These are phyloP conservation scores for Gephyroberyx darwinii DNA, from an alignment of 2,797 vertebrate species.

Conservation along the genomic window DNA sequence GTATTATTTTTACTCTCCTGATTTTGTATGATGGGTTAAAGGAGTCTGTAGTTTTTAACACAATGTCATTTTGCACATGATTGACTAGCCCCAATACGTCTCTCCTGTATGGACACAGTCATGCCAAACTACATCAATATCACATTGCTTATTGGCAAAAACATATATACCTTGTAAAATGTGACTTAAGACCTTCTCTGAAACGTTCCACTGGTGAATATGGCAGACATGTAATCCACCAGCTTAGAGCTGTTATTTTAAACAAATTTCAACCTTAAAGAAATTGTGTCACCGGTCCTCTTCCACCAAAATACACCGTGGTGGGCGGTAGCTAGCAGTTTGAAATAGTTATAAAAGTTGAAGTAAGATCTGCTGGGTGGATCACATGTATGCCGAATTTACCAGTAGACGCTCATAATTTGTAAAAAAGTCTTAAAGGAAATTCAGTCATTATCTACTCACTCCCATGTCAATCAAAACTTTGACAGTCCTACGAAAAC, in stretches of 20 bases:
- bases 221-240: neutral
- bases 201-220: neutral
- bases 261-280: neutral
- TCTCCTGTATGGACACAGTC: neutral
- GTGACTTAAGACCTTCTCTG: neutral
- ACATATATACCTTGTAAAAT: neutral
- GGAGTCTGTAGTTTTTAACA: constrained; percentile 16
- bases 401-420: too few species aligned
- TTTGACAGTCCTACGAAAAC: too few species aligned
- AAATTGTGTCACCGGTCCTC: too few species aligned
- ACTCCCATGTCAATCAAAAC: too few species aligned
- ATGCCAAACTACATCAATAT: constrained; percentile 1
- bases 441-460: too few species aligned
- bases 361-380: too few species aligned
- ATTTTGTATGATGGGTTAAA: constrained; percentile 5
- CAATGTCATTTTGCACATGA: neutral
- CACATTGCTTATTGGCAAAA: neutral
- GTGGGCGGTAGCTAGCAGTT: neutral
- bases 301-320: neutral
- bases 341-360: too few species aligned
- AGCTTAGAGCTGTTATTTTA: neutral
- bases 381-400: too few species aligned
- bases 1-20: constrained; percentile 4
- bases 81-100: neutral
- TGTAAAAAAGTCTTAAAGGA: too few species aligned